Conservation (phyloP, 2,113 vertebrate genomes). For the Laticauda laticaudata region DNA sequence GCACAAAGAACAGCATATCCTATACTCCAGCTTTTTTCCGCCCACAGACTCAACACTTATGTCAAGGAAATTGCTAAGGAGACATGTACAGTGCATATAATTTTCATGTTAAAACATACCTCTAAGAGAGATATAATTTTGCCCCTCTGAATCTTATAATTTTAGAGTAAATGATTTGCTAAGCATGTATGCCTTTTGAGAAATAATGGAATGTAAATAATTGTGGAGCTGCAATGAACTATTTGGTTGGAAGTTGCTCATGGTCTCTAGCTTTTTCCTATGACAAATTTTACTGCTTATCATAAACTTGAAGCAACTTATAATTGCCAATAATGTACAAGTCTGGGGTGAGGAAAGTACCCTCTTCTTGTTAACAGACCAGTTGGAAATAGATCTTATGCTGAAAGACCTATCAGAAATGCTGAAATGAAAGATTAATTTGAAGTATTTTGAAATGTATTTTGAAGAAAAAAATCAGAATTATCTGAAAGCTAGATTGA, state of each 20-base stretch:
- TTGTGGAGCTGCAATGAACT: constrained; percentile 36
- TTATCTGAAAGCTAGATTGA: background rate
- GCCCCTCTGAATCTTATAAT: constrained; percentile 31
- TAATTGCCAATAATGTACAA: constrained; percentile 43
- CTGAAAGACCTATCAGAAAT: background rate
- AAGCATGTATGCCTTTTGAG: constrained; percentile 52
- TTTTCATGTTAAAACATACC: constrained; percentile 62
- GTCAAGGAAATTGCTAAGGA: constrained; percentile 68
- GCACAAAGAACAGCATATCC: constrained; percentile 49
- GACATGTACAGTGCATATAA: constrained; percentile 64
- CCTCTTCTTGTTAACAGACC: constrained; percentile 26
- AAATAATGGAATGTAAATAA: constrained; percentile 56
- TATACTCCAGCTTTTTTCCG: constrained; percentile 32
- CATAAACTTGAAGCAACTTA: constrained; percentile 40
- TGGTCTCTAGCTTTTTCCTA: constrained; percentile 43
- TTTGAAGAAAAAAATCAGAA: background rate
- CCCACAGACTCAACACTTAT: constrained; percentile 60
- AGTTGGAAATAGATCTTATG: constrained; percentile 16
- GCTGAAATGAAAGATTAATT: background rate
- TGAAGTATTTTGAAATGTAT: background rate
- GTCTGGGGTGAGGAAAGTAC: constrained; percentile 25
- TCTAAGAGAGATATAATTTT: constrained; percentile 53
- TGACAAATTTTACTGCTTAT: constrained; percentile 43
- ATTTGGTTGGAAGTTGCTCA: constrained; percentile 47
- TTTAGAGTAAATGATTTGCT: constrained; percentile 49